Evolutionary conservation across 1,140 invertebrate genomes (phyloP).

Genomic region (Centruroides vittatus): DNA sequence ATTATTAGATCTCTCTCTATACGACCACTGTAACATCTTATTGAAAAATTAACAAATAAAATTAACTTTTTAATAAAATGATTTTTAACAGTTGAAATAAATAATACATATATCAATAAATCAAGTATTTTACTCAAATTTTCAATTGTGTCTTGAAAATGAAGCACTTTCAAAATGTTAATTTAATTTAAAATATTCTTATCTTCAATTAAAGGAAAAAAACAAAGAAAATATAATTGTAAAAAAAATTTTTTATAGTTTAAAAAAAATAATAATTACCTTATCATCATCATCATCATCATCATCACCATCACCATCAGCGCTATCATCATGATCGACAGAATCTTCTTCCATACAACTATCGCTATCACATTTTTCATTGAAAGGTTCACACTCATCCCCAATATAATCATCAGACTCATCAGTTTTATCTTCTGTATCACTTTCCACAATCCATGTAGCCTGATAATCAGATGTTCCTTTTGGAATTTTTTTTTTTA

Average conservation of each 20-base stretch:
- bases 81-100: too few species aligned
- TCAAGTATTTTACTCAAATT: too few species aligned
- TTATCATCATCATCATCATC: neutral
- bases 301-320: conserved; percentile 22
- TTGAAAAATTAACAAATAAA: too few species aligned
- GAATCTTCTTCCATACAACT: conserved; percentile 18
- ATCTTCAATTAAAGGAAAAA: too few species aligned
- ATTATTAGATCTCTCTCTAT: too few species aligned
- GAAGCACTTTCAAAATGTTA: too few species aligned
- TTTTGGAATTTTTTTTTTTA: conserved; percentile 64
- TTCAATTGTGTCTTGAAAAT: too few species aligned
- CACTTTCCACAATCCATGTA: conserved; percentile 73
- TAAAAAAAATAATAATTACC: neutral
- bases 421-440: conserved; percentile 25
- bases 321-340: conserved; percentile 10
- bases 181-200: too few species aligned
- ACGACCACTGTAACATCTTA: too few species aligned
- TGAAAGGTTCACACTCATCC: conserved; percentile 19
- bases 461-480: conserved; percentile 94
- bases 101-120: too few species aligned
- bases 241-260: neutral
- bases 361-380: conserved; percentile 19
- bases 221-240: too few species aligned
- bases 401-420: conserved; percentile 23
- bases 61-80: too few species aligned